Conservation (phyloP, 2,113 vertebrate genomes). For the Platichthys flesus region DNA sequence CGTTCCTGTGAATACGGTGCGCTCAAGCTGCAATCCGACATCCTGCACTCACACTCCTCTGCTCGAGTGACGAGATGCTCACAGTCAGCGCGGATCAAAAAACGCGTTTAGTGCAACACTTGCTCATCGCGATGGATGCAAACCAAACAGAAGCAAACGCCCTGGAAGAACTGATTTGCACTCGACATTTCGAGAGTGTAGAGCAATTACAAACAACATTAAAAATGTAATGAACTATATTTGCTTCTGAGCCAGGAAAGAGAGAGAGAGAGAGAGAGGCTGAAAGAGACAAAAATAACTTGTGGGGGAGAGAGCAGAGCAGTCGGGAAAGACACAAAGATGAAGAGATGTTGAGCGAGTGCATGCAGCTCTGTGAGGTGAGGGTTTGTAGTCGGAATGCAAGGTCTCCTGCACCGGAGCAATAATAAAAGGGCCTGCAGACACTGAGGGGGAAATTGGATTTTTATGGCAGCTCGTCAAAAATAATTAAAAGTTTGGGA, state of each 20-base stretch:
- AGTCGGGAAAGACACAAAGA: background rate
- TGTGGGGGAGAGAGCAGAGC: background rate
- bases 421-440: constrained; percentile 59
- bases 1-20: background rate
- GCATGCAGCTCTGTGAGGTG: background rate
- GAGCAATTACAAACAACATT: constrained; percentile 73
- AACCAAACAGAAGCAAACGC: constrained; percentile 36
- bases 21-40: background rate
- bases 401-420: constrained; percentile 26
- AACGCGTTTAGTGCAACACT: constrained; percentile 33
- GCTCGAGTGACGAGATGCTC: constrained; percentile 26
- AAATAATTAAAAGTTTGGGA: constrained; percentile 76
- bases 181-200: constrained; percentile 61
- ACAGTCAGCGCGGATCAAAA: constrained; percentile 15
- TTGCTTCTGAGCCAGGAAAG: constrained; percentile 45
- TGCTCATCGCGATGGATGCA: constrained; percentile 45
- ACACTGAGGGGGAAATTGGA: constrained; percentile 52
- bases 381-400: constrained; percentile 30
- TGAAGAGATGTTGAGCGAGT: constrained; percentile 18
- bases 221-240: constrained; percentile 72
- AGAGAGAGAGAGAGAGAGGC: background rate
- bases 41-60: background rate
- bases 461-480: constrained; percentile 77
- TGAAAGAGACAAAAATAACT: too few relatives aligned
- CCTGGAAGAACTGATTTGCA: constrained; percentile 58